Percentiles rank a stretch among this genome's conserved stretches.
These are phyloP conservation scores for Nothura maculosa DNA, from an alignment of 2,797 vertebrate genomes.

Conservation along the genomic window DNA sequence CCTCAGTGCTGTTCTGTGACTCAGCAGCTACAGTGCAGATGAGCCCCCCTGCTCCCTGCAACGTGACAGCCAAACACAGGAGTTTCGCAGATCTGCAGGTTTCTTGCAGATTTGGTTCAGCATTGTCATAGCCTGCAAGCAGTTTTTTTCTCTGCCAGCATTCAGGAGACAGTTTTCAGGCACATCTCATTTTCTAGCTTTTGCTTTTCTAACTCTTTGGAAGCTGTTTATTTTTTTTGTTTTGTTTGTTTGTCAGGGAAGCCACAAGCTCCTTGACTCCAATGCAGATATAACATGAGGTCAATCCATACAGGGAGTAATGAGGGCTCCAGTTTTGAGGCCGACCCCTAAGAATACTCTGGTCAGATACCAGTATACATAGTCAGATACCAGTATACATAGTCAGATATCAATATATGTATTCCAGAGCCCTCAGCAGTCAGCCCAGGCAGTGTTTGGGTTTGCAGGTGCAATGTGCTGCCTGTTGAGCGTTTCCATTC, in stretches of 20 bases:
- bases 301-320: neutral
- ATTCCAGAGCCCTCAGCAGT: neutral
- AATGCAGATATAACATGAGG: neutral
- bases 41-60: slow-evolving; percentile 28
- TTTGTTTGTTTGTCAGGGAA: slow-evolving; percentile 9
- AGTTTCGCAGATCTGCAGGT: slow-evolving; percentile 14
- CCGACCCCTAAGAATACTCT: neutral
- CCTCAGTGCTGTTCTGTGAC: slow-evolving; percentile 63
- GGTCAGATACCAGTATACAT: neutral
- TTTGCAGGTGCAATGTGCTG: neutral
- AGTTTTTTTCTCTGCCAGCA: neutral
- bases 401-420: neutral
- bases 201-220: slow-evolving; percentile 11
- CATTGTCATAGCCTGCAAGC: neutral
- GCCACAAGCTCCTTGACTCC: slow-evolving; percentile 20
- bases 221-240: neutral
- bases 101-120: slow-evolving; percentile 17
- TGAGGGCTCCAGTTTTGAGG: neutral
- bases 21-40: slow-evolving; percentile 57
- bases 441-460: neutral
- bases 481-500: neutral
- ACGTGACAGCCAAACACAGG: neutral
- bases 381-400: neutral
- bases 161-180: slow-evolving; percentile 18
- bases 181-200: slow-evolving; percentile 1